phyloP scores from a whole-genome alignment of 2,888 invertebrate species.

The Agrochola lychnidis region DNA sequence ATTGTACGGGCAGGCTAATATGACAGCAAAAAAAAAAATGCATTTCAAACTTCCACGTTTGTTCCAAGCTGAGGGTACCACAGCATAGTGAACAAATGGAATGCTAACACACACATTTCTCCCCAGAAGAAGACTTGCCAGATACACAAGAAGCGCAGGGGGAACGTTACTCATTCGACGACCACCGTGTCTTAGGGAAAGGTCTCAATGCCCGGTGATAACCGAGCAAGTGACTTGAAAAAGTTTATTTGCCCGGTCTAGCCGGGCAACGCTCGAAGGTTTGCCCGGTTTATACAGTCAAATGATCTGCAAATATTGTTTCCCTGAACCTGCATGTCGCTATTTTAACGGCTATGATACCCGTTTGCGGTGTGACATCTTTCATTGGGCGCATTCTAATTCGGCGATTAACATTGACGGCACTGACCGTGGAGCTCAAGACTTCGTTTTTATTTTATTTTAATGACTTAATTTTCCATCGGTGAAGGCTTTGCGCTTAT shows the following conservation, averaged over 20 bases:
- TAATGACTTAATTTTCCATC: slow-evolving; percentile 10
- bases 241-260: slow-evolving; percentile 34
- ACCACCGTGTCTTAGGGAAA: slow-evolving; percentile 49
- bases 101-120: slow-evolving; percentile 52
- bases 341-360: slow-evolving; percentile 31
- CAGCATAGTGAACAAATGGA: slow-evolving; percentile 36
- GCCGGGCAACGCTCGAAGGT: slow-evolving; percentile 43
- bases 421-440: background rate
- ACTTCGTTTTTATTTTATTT: background rate
- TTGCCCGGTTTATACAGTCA: slow-evolving; percentile 41
- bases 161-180: slow-evolving; percentile 48
- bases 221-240: slow-evolving; percentile 49
- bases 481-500: slow-evolving; percentile 43
- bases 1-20: background rate
- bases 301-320: slow-evolving; percentile 30
- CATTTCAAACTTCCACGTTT: background rate
- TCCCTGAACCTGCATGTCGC: slow-evolving; percentile 38
- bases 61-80: background rate
- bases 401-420: background rate
- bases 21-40: background rate
- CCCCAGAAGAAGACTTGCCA: slow-evolving; percentile 50
- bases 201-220: slow-evolving; percentile 34
- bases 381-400: slow-evolving; percentile 17
- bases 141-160: slow-evolving; percentile 40
- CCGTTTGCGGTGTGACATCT: slow-evolving; percentile 24